phyloP scores from a whole-genome alignment of 2,113 vertebrate genomes.

The Cromileptes altivelis region DNA sequence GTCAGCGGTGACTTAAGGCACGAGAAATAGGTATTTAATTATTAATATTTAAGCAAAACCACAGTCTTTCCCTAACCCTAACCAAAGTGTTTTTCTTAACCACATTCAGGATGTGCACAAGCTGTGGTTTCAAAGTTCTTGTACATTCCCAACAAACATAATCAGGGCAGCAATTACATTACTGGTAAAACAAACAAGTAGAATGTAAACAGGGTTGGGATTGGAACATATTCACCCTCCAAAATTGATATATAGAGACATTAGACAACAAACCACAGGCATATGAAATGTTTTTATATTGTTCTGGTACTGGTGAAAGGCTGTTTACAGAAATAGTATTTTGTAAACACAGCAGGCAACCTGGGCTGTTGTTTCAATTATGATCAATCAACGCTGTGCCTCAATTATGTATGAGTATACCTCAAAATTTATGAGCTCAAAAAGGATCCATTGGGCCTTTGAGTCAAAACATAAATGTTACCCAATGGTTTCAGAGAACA shows the following conservation, averaged over 20 bases:
- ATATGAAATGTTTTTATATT: neutral
- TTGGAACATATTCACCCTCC: neutral
- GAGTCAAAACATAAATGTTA: neutral
- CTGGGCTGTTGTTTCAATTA: neutral
- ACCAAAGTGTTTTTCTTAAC: neutral
- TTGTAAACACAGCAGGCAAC: neutral
- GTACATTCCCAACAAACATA: neutral
- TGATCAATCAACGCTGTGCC: neutral
- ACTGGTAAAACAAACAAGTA: neutral
- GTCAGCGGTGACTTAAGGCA: neutral
- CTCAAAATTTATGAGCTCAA: neutral
- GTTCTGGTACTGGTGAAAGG: neutral
- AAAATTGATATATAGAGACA: neutral
- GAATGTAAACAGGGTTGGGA: neutral
- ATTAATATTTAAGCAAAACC: neutral
- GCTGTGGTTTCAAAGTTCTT: neutral
- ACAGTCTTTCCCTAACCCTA: neutral
- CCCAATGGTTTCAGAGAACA: neutral
- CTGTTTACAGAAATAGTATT: conserved; percentile 1
- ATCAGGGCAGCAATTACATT: neutral
- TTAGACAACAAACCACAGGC: neutral
- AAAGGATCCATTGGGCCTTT: neutral
- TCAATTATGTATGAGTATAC: neutral
- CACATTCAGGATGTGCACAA: neutral
- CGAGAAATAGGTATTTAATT: neutral